Evolutionary conservation across 1,140 invertebrate genomes (phyloP), one percentile per base, ranked within the genome.

Genomic region (Lordiphosa collinella): DNA sequence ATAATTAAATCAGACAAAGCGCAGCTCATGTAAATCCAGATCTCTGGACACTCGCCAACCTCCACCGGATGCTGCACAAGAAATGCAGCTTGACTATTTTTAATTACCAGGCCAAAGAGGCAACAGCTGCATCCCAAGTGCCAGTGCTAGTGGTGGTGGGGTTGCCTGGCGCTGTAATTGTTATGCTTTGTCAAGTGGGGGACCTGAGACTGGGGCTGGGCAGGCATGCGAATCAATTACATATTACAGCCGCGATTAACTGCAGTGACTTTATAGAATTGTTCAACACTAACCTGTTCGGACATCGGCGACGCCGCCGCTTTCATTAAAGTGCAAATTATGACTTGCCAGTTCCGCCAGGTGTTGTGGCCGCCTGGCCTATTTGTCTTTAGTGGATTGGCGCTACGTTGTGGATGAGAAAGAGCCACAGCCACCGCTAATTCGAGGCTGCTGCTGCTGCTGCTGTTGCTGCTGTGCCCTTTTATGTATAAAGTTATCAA

Each of bases 281-380:
- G 65, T 60, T 66, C 65, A 70, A 69, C 65, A 69, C 58, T 62
- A 69, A 70, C 78, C 72, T 76, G 76, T 76, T 82, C 67, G 60
- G 38, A 48, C 46, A 41, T 47, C 50, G 49, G 34, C 49, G 41
- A 10, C 40, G 44, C 29, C 66, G 75, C 67, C 72, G 78, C 78
- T 84, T 82, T 82, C 78, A 84, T 84, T 84, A 85, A 84, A 84
- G 78, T 84, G 78, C 78, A 84, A 84, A 84, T 84, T 84, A 84
- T 84, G 78, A 84, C 72, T 84, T 69, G 78, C 67, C 78, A 84
- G 78, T 84, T 84, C 78, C 78, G 78, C 78, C 78, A 84, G 78
- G 78, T 84, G 78, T 84, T 82, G 79, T 61, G 65, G 56, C 56
- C 56, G 73, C 78, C 79, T 73, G 68, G 68, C 72, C 78, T 73